Percentiles rank a stretch among this genome's conserved stretches.
phyloP scores from a whole-genome alignment of 2,888 invertebrate genomes.

The Erebia epiphron region DNA sequence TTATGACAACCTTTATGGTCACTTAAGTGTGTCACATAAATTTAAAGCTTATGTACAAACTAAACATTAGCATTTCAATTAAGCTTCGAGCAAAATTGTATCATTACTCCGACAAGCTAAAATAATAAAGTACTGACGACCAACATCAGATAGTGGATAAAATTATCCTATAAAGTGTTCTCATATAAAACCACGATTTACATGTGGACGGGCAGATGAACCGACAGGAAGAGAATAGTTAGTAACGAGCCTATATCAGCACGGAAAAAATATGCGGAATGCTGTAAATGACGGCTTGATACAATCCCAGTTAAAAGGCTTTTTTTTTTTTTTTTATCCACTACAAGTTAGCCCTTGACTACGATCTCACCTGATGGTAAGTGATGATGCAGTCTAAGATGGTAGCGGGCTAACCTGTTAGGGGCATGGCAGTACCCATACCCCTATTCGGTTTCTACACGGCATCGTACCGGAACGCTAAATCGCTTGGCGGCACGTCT shows the following conservation, averaged over 20 bases:
- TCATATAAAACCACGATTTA: conserved; percentile 29
- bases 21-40: no score
- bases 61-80: neutral
- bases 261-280: conserved; percentile 35
- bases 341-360: no score
- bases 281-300: conserved; percentile 33
- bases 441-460: no score
- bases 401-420: no score
- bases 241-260: conserved; percentile 30
- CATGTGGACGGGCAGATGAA: conserved; percentile 20
- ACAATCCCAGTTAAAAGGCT: conserved; percentile 30
- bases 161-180: conserved; percentile 22
- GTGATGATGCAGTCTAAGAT: no score
- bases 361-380: no score
- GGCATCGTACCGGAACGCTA: no score
- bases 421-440: no score
- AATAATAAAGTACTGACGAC: conserved; percentile 25
- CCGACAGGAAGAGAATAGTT: conserved; percentile 36
- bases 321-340: no score
- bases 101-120: neutral
- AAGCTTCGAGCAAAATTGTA: neutral
- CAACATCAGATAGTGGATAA: conserved; percentile 8
- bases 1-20: no score
- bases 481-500: no score
- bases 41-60: neutral